Base-by-base conservation (phyloP, 2,797 vertebrate species). In the Coregonus suidteri region DNA sequence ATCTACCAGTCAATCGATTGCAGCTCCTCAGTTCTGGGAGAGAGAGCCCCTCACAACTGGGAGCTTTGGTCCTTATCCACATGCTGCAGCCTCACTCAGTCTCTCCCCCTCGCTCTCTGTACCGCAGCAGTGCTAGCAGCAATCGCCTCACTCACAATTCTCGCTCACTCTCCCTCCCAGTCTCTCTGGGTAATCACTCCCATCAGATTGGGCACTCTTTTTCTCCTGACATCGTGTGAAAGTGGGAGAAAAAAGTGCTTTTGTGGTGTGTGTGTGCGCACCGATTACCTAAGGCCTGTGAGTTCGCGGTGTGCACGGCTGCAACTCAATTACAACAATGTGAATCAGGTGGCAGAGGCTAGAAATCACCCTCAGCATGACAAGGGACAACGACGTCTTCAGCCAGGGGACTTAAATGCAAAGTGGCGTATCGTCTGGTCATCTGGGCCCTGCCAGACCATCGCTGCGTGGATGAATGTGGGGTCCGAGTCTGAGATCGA, bases 291-390 rank as follows among this genome's bases (percentile, higher is more conserved):
- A 81, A 76, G 87, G 90, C 88, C 86, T 74, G 37, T 76, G n/a
- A 18, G 30, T 41, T 52, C 56, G 88, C 83, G 81, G 87, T 69
- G 88, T 86, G 88, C 81, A 86, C 84, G 88, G 89, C 90, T 85
- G 86, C 86, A 92, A 93, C 90, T 92, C 91, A 90, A 94, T 93
- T 92, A 92, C 85, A 84, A 88, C 88, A 92, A 93, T 91, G 89
- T 87, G 91, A 93, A 89, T 94, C 92, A 93, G 92, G 92, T 92
- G 92, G 89, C 4, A 20, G 34, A 18, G 53, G 25, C 52, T 7
- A 93, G 92, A 92, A 81, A 62, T 70, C 91, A 92, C 91, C 92
- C 88, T 88, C 66, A 81, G 81, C 83, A 84, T 81, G 84, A 86
- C 71, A 83, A 80, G 84, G 87, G 88, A 85, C n/a, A 54, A 65